Evolutionary conservation across 1,140 invertebrate species (phyloP).

Genomic region (Leptinotarsa undecemlineata): DNA sequence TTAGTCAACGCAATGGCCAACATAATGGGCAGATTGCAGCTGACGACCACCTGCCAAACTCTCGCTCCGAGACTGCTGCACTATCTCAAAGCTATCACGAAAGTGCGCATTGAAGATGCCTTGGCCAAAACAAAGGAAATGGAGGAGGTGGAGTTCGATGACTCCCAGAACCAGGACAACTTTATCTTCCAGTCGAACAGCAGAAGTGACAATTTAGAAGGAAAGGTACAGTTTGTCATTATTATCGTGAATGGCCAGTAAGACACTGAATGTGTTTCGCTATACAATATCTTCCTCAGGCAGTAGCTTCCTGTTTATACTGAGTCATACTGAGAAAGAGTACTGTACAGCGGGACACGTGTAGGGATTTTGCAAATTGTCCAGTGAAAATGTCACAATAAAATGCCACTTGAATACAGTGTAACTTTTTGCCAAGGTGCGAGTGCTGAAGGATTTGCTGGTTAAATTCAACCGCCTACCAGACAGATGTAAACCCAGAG

Average conservation of each 20-base stretch:
- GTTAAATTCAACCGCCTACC: slow-evolving; percentile 44
- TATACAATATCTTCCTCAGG: too few relatives aligned
- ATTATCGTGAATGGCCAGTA: too few relatives aligned
- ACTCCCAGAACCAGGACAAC: slow-evolving; percentile 38
- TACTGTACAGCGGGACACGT: too few relatives aligned
- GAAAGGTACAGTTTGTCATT: slow-evolving; percentile 16
- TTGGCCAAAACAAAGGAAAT: slow-evolving; percentile 39
- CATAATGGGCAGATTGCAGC: slow-evolving; percentile 45
- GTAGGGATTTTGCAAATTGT: too few relatives aligned
- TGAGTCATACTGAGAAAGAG: too few relatives aligned
- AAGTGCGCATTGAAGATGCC: slow-evolving; percentile 39
- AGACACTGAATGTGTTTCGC: too few relatives aligned
- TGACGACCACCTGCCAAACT: slow-evolving; percentile 41
- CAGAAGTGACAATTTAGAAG: slow-evolving; percentile 29
- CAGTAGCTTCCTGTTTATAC: too few relatives aligned
- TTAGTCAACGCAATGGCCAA: slow-evolving; percentile 43
- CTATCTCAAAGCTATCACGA: slow-evolving; percentile 38
- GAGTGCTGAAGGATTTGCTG: slow-evolving; percentile 37
- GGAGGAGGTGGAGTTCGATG: slow-evolving; percentile 37
- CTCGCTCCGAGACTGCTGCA: slow-evolving; percentile 36
- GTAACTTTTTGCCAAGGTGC: background rate
- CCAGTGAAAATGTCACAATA: too few relatives aligned
- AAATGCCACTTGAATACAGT: background rate
- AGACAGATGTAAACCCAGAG: slow-evolving; percentile 38
- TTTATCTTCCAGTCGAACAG: slow-evolving; percentile 37